phyloP scores from a whole-genome alignment of 2,113 vertebrate species.

The Aptenodytes forsteri region DNA sequence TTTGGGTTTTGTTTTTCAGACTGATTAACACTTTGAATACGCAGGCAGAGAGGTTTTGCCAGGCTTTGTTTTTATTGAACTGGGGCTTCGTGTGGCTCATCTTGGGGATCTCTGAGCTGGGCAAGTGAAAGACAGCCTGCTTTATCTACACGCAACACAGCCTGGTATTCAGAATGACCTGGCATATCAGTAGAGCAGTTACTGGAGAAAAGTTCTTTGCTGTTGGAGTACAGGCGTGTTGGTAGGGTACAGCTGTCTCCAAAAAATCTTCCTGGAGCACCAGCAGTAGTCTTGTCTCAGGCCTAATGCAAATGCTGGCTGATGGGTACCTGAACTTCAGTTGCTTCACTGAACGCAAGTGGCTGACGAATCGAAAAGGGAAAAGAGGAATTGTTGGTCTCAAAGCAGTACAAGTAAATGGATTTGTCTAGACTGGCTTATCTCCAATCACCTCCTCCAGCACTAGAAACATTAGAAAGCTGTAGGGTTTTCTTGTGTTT shows the following conservation, averaged over 20 bases:
- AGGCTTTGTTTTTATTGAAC: neutral
- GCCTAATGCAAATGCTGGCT: neutral
- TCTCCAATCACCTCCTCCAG: neutral
- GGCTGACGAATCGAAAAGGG: neutral
- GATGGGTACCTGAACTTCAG: neutral
- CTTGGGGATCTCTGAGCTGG: neutral
- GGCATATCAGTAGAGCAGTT: neutral
- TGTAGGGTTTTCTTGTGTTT: neutral
- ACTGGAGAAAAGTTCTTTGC: neutral
- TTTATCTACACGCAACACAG: neutral
- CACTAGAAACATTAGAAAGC: neutral
- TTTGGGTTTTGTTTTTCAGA: conserved; percentile 32
- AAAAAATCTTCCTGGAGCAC: neutral
- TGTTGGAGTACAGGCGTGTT: neutral
- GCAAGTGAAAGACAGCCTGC: neutral
- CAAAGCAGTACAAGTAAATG: neutral
- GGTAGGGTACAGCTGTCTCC: neutral
- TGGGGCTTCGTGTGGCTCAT: neutral
- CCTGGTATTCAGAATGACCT: neutral
- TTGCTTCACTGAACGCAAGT: neutral
- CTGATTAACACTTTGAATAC: conserved; percentile 17
- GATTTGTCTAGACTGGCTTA: neutral
- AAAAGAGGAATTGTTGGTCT: neutral
- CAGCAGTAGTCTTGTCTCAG: neutral
- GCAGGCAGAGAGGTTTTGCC: neutral